phyloP scores from a whole-genome alignment of 2,888 invertebrate genomes.

The Creontiades dilutus region DNA sequence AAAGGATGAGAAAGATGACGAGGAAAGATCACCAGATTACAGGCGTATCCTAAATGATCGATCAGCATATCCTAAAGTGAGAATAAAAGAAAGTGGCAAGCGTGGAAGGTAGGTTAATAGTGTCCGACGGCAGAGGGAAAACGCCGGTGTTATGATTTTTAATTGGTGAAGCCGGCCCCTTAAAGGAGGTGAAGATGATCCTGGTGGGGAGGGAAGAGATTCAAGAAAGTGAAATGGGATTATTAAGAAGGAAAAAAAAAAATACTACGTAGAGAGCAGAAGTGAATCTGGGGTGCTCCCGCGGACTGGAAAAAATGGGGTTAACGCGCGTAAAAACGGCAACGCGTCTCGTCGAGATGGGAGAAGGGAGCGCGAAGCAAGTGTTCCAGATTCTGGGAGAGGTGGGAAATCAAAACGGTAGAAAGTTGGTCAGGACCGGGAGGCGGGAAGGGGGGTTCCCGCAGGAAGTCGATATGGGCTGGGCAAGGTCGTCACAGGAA shows the following conservation, averaged over 20 bases:
- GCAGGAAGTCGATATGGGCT: not conserved
- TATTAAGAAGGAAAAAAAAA: constrained; percentile 22
- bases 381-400: constrained; percentile 62
- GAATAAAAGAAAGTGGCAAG: constrained; percentile 57
- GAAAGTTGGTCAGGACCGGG: constrained; percentile 46
- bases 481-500: constrained; percentile 60
- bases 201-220: not conserved
- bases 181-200: constrained; percentile 19
- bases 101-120: constrained; percentile 70
- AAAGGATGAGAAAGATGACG: not conserved
- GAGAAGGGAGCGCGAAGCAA: constrained; percentile 40
- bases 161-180: constrained; percentile 56
- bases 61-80: constrained; percentile 59
- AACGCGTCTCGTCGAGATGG: not conserved
- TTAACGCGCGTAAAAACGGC: constrained; percentile 38
- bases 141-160: constrained; percentile 56
- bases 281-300: constrained; percentile 50
- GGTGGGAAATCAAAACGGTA: constrained; percentile 12
- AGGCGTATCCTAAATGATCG: constrained; percentile 45
- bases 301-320: constrained; percentile 42
- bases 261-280: constrained; percentile 38
- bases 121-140: constrained; percentile 37
- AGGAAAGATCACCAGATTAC: constrained; percentile 15
- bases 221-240: constrained; percentile 45
- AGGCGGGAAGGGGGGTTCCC: not conserved